Evolutionary conservation across 2,113 vertebrate species (phyloP), one percentile per base, ranked within the genome.

Genomic region (Cyanistes caeruleus): DNA sequence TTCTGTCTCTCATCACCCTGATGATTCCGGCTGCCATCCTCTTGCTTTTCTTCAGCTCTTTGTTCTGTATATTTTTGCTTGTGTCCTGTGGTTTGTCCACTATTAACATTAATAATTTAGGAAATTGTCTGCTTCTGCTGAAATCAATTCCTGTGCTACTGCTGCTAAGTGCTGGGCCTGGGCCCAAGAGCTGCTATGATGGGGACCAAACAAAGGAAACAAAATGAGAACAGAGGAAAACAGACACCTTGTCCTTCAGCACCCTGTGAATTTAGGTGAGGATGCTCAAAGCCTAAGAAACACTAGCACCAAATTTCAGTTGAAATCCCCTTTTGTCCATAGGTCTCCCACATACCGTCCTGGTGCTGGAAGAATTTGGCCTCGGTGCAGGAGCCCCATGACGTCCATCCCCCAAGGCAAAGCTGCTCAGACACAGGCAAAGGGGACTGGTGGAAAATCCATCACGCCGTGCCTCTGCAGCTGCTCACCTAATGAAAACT

Each of bases 21-120:
- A 55, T 80, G 46, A n/a, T 75, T 74, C 65, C 1, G 0, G 31
- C 41, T 78, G 55, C 55, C 31, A 21, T 48, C 24, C 44, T 83
- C 72, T 73, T 58, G 78, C 49, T 85, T 84, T 87, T 70, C 84
- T 70, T 52, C 75, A 76, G 78, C 49, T 84, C 58, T 44, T 51
- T 84, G 37, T 68, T 91, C 70, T 53, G 70, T 60, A 5, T 79
- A 58, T 84, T 94, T 95, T 73, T 69, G 67, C 67, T 60, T 35
- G 33, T 58, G 69, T 63, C 73, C 77, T 91, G 65, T 60, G 62
- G 41, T 73, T 91, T 65, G 43, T 83, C 78, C 63, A 73, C 67
- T 91, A 62, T 93, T 87, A 92, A 76, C 87, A 77, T 97, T 76
- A 93, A 95, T 95, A 93, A 96, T 96, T 93, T 75, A 96, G 84